Base-by-base conservation (phyloP, 1,140 invertebrate species). In the Temnothorax longispinosus region DNA sequence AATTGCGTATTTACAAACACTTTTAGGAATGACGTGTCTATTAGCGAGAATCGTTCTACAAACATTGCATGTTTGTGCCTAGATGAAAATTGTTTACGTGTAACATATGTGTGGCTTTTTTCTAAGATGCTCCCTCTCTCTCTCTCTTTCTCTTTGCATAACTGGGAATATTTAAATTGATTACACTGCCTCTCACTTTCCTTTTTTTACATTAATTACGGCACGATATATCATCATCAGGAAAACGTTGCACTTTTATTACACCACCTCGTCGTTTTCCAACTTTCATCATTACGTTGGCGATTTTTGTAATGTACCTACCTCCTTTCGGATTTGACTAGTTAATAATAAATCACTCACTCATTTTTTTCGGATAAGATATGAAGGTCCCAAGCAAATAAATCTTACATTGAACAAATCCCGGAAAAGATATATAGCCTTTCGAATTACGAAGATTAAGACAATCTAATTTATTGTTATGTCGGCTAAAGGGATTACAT, bases 241-340 rank as follows among this genome's bases (percentile, higher is more conserved):
- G 32, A 35, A 56, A 81, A 41, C 1, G 6, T 15, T 38, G 11
- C 8, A 35, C 41, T 65, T 52, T 78, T 47, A n/a, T 44, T 44
- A 13, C 3, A 32, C 56, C 44, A n/a, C 2, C 8, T 81, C 44
- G 27, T 44, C 10, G 15, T 35, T 81, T 71, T 27, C 21, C n/a
- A 69, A 69, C 77, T 81, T 69, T 71, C 21, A n/a, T 41, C 6
- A 71, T 81, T 71, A 81, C 21, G 47, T 81, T 15, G 21, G 5
- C 21, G 21, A 56, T 32, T 3, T 32, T 3, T 10, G 13, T 7
- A 50, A 65, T 13, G 13, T 80, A 47, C 38, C 27, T 27, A 21
- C 4, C 50, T 67, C 21, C 76, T 56, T 41, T 15, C 15, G 27
- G 27, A 27, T 27, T 27, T 27, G 27, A 27, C 27, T 27, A 27